Base-by-base conservation (phyloP, 2,113 vertebrate genomes). In the Epinephelus moara region DNA sequence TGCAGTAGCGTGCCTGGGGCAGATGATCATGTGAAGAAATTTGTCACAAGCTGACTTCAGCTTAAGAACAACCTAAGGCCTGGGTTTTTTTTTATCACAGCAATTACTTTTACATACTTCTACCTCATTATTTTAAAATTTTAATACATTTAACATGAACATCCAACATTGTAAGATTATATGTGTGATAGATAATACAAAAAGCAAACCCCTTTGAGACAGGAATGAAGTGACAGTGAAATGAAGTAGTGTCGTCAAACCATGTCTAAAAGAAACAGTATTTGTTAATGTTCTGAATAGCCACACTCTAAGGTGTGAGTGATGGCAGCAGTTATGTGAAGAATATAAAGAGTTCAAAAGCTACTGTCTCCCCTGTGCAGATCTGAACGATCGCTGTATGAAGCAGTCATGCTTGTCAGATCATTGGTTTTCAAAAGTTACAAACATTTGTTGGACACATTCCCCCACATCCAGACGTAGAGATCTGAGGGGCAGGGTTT, bases 261-360 rank as follows among this genome's bases (percentile, higher is more conserved):
- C 1, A 23, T 7, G 13, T 19, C 56, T 27, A 6, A 30, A 64
- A n/a, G 23, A 14, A 15, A 5, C 25, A n/a, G 30, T 57, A 15
- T 82, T 56, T n/a, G 37, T 27, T 42, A 47, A 59, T 70, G 42
- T 63, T 55, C 55, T 61, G 30, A 49, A 6, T 21, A 37, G 37
- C n/a, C 53, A 19, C 53, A 19, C 60, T 40, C 9, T 3, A 27
- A 42, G n/a, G n/a, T 15, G 0, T 2, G 37, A 12, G 30, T 18
- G 25, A 6, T 7, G 15, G 47, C 37, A 25, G 40, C 12, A 37
- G 11, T 14, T 69, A 10, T 37, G 18, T 23, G 23, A 60, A 15
- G 25, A 19, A 21, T 19, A 5, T 45, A 57, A 33, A 53, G 15
- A 50, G 42, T 23, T 75, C 14, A 18, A 25, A 18, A 52, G 4